These are phyloP conservation scores for Cryptophagus acutangulus DNA, from an alignment of 2,888 invertebrate genomes.

Conservation along the genomic window DNA sequence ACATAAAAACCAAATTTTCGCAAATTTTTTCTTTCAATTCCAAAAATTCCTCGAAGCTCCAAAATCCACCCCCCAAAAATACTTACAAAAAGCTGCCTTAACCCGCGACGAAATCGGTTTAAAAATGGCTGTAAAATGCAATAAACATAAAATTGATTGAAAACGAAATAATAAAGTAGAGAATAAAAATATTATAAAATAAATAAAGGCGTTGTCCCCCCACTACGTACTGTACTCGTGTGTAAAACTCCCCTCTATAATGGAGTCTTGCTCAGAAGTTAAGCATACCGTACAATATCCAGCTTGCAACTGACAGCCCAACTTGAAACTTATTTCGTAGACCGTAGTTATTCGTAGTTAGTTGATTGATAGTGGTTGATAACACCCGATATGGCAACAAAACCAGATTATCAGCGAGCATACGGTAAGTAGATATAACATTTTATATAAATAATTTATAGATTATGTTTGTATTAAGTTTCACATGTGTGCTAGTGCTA, in stretches of 20 bases:
- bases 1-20: background rate
- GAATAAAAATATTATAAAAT: background rate
- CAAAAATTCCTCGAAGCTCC: too few species aligned
- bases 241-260: constrained; percentile 24
- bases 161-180: too few species aligned
- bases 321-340: constrained; percentile 4
- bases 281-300: constrained; percentile 1
- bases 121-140: too few species aligned
- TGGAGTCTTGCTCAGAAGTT: constrained; percentile 3
- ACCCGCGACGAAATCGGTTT: too few species aligned
- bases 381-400: constrained; percentile 45
- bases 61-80: too few species aligned
- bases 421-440: constrained; percentile 47
- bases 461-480: constrained; percentile 42
- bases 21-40: too few species aligned
- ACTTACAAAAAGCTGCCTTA: too few species aligned
- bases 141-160: too few species aligned
- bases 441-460: constrained; percentile 44
- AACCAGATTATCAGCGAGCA: constrained; percentile 45
- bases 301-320: constrained; percentile 2
- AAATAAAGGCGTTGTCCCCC: constrained; percentile 34
- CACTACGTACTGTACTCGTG: constrained; percentile 20
- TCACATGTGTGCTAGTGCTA: too few species aligned
- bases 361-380: constrained; percentile 42
- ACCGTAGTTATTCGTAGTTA: constrained; percentile 7